phyloP scores from a whole-genome alignment of 2,113 vertebrate species.

The Myrmecophaga tridactyla region DNA sequence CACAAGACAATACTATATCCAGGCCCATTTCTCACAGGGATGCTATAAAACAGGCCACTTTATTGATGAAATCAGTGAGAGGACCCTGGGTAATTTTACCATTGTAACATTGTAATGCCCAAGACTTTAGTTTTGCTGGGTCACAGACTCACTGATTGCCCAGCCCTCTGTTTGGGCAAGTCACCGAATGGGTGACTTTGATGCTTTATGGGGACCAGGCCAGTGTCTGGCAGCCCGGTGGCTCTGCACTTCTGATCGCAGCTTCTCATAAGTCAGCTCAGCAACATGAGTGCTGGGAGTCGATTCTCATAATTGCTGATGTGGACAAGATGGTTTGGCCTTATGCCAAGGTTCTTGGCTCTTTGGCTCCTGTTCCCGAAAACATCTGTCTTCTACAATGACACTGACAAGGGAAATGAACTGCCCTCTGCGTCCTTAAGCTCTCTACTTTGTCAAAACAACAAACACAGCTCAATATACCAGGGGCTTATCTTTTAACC shows the following conservation, averaged over 20 bases:
- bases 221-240: rapidly evolving
- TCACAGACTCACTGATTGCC: background rate
- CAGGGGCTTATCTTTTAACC: slow-evolving; percentile 47
- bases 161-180: background rate
- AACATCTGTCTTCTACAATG: slow-evolving; percentile 51
- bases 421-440: background rate
- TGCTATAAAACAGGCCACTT: background rate
- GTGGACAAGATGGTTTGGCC: background rate
- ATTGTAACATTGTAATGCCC: background rate
- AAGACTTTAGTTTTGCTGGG: background rate
- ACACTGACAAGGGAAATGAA: slow-evolving; percentile 51
- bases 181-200: background rate
- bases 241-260: background rate
- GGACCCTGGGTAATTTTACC: background rate
- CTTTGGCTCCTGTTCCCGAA: slow-evolving; percentile 13
- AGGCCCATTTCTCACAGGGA: background rate
- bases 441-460: slow-evolving; percentile 53
- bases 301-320: background rate
- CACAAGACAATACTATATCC: background rate
- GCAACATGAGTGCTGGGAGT: background rate
- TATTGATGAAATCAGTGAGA: background rate
- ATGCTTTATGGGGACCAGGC: background rate
- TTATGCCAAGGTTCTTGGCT: background rate
- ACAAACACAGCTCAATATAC: slow-evolving; percentile 41
- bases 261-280: background rate